Percentiles rank a stretch among this genome's conserved stretches.
Evolutionary conservation across 2,113 vertebrate species (phyloP).

Genomic region (Bos javanicus): DNA sequence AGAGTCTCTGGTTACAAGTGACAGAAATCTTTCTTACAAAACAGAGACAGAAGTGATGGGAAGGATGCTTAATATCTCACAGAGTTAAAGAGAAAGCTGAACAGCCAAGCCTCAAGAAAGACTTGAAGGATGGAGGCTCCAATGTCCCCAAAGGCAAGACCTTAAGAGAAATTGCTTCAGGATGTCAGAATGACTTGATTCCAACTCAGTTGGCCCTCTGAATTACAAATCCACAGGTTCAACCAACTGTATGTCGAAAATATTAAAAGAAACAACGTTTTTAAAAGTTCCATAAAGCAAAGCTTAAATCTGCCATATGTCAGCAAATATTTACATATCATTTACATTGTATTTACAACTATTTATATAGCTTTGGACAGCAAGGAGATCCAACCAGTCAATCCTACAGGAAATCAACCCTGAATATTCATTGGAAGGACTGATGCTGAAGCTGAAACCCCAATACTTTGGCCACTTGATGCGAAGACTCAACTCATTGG

Average conservation of each 20-base stretch:
- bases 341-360: not conserved
- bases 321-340: not conserved
- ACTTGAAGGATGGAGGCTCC: not conserved
- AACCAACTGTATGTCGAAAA: not conserved
- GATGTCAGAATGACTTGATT: not conserved
- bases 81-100: not conserved
- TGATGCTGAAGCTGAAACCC: not conserved
- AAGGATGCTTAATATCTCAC: not conserved
- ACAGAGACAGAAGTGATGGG: not conserved
- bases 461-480: not conserved
- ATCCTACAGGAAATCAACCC: not conserved
- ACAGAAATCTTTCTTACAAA: conserved; percentile 15
- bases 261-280: not conserved
- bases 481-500: not conserved
- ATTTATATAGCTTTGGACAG: not conserved
- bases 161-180: not conserved
- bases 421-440: not conserved
- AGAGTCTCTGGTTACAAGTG: not conserved
- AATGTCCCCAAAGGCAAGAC: not conserved
- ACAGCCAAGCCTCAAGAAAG: not conserved
- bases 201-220: not conserved
- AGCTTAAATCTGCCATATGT: not conserved
- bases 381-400: not conserved
- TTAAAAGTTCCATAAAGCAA: not conserved
- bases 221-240: not conserved